Evolutionary conservation across 2,113 vertebrate genomes (phyloP), one percentile per base, ranked within the genome.

Genomic region (Leptobrachium ailaonicum): DNA sequence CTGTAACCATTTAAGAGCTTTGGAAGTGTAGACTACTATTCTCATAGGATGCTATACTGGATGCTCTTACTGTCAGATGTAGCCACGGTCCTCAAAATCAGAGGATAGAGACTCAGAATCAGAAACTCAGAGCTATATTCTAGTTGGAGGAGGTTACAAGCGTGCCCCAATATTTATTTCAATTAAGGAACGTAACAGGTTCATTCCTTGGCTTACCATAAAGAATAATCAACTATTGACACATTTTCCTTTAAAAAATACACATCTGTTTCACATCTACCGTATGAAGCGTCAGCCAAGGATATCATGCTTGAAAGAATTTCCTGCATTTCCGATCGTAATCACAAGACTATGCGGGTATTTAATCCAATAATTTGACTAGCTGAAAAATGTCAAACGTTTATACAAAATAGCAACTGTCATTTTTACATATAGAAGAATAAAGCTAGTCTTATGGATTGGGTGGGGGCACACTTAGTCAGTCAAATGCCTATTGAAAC

Each of bases 251-350:
- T 43, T 56, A 41, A 60, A 32, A 77, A 43, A 13, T 32, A 14
- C 54, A 77, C 76, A 77, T 77, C 76, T 77, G 76, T 54, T 77
- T 77, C 67, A 77, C 56, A 77, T 77, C 68, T 53, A 77, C 76
- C 67, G 60, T 77, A 62, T 32, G 45, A 70, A 44, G 62, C 12
- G 66, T 47, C 14, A 63, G 54, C 75, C 66, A 77, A 77, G 67
- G 70, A 45, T 62, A 41, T 77, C 44, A 62, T 77, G 47, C 47
- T 41, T 45, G 58, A 62, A 62, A 71, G 76, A 70, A 62, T 77
- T 77, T 77, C 66, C 54, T 71, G 54, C 42, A 14, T 71, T 70
- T 77, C 54, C n/a, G 41, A 6, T 45, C 45, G 47, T 10, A n/a
- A 11, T 47, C 7, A 5, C 20, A 71, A 62, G 56, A 14, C 53